A percentile compares a stretch with the other conserved stretches of the same genome.
Conservation (phyloP, 2,797 vertebrate species). For the Clarias platycephalus region DNA sequence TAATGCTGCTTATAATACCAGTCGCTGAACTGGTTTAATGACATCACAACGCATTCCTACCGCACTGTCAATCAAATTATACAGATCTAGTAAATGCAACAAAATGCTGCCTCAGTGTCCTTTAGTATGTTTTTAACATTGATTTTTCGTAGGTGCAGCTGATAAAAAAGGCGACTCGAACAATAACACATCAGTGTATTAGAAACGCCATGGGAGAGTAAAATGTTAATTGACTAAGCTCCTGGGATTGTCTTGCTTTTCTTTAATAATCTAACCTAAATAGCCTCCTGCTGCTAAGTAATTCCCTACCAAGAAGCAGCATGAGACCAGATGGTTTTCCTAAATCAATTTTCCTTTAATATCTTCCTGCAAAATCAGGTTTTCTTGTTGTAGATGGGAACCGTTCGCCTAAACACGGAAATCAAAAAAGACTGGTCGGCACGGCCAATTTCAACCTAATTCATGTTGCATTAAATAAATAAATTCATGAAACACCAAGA, state of each 20-base stretch:
- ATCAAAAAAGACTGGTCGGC: not conserved
- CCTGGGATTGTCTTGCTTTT: constrained; percentile 22
- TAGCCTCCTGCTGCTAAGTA: constrained; percentile 34
- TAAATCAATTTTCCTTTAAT: constrained; percentile 7
- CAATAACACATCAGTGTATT: not conserved
- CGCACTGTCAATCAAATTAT: not conserved
- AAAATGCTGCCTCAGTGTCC: not conserved
- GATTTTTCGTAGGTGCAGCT: not conserved
- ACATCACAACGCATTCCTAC: not conserved
- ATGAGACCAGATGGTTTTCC: not conserved
- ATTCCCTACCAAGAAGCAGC: constrained; percentile 27
- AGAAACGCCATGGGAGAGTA: constrained; percentile 1
- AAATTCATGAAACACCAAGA: not conserved
- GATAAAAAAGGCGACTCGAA: not conserved
- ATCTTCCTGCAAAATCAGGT: constrained; percentile 2
- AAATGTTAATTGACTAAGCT: constrained; percentile 28
- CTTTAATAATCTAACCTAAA: constrained; percentile 41
- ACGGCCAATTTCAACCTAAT: constrained; percentile 28
- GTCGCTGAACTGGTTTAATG: not conserved
- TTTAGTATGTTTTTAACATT: not conserved
- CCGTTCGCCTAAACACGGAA: constrained; percentile 19
- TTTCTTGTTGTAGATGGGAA: not conserved
- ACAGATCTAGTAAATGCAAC: not conserved
- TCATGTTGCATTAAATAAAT: constrained; percentile 30
- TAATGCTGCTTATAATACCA: constrained; percentile 11